Evolutionary conservation across 2,113 vertebrate species (phyloP), one percentile per base, ranked within the genome.

Genomic region (Limnothrissa miodon): DNA sequence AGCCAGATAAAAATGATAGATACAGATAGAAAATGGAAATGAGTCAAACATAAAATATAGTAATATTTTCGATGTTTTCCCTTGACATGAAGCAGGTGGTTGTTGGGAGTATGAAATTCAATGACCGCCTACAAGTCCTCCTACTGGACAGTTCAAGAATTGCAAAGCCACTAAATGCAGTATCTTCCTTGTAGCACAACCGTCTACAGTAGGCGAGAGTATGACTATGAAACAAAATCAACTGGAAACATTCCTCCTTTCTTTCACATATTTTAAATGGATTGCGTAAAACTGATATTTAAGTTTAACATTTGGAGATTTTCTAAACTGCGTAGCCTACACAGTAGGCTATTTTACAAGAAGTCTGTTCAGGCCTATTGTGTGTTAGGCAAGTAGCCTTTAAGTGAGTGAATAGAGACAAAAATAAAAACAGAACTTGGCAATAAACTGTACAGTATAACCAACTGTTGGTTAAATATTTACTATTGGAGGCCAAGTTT

Each of bases 61-160:
- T 42, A 42, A 42, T 4, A 42, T 4, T 42, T 42, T 42, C 42
- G 6, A 6, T 42, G 2, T 33, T 70, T 2, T 70, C 15, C 29
- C 62, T 36, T 36, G 11, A 21, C 56, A 11, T 25, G 56, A 62
- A 62, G 23, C n/a, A 62, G 8, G 56, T 62, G 62, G 29, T 36
- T 36, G 59, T 70, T 33, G 62, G 29, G 9, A 13, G 53, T 29
- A 6, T 13, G 62, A 4, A 33, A 36, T 70, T 70, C 29, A 36
- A 10, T 70, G 29, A 15, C 10, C 1, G 10, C 62, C 29, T 36
- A 29, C 29, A 70, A 70, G 62, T 70, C 92, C 92, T 89, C 91
- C 90, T 90, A 85, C 89, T 90, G 91, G 90, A 78, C 82, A 88
- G 86, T 81, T 7, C 21, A 44, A 83, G 86, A 88, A 91, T 82